Percentiles rank a stretch among this genome's conserved stretches.
These are phyloP conservation scores for Hippocampus abdominalis DNA, from an alignment of 2,113 vertebrate genomes.

Conservation along the genomic window DNA sequence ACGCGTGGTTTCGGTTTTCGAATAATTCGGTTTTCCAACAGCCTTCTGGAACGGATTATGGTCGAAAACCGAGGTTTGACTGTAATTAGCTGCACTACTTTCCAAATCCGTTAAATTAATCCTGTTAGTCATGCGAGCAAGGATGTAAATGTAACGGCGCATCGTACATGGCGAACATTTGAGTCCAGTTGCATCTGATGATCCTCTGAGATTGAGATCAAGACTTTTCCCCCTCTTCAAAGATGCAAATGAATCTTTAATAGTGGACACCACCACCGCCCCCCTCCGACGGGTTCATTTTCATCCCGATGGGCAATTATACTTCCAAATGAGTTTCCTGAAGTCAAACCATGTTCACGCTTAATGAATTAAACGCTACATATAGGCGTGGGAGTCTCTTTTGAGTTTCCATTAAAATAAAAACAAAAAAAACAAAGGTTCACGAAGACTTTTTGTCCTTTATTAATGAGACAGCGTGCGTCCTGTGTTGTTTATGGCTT, in stretches of 20 bases:
- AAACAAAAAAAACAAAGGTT: conserved; percentile 19
- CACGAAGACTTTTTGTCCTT: conserved; percentile 37
- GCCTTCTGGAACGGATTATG: too few relatives aligned
- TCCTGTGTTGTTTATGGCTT: conserved; percentile 38
- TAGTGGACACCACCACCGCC: conserved; percentile 84
- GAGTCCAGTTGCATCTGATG: conserved; percentile 91
- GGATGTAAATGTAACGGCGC: neutral
- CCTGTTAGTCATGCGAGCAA: conserved; percentile 25
- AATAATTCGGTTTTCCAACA: too few relatives aligned
- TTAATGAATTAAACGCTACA: conserved; percentile 98
- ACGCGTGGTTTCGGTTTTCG: too few relatives aligned
- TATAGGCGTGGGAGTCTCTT: conserved; percentile 81
- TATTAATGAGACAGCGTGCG: conserved; percentile 46
- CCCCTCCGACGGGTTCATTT: conserved; percentile 87
- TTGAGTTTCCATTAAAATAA: conserved; percentile 48
- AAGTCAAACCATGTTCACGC: conserved; percentile 99
- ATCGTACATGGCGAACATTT: conserved; percentile 93
- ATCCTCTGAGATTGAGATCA: conserved; percentile 96
- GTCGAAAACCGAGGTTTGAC: too few relatives aligned
- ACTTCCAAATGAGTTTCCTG: conserved; percentile 98
- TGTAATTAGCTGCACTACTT: conserved; percentile 33
- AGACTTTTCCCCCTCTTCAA: conserved; percentile 86
- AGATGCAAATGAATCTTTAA: conserved; percentile 98
- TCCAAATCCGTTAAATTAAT: conserved; percentile 60
- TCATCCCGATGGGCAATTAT: conserved; percentile 99